Evolutionary conservation across 2,888 invertebrate genomes (phyloP).

Genomic region (Maniola hyperantus): DNA sequence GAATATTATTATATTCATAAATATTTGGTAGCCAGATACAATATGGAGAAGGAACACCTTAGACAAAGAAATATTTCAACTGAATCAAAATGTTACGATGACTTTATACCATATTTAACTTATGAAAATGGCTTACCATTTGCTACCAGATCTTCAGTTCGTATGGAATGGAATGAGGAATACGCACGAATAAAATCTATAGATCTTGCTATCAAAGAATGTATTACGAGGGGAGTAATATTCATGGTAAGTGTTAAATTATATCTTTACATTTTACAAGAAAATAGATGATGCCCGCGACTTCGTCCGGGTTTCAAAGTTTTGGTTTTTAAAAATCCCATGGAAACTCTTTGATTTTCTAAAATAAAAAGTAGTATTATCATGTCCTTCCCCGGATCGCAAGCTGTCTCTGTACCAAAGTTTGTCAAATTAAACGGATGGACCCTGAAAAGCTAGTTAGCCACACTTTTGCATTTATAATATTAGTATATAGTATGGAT

Average conservation of each 20-base stretch:
- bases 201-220: constrained; percentile 69
- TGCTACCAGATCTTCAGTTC: constrained; percentile 56
- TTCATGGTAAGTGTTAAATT: constrained; percentile 57
- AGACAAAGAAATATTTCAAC: constrained; percentile 40
- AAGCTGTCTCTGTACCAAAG: no score
- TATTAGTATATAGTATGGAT: no score
- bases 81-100: constrained; percentile 47
- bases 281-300: no score
- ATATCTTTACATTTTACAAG: neutral
- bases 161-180: constrained; percentile 54
- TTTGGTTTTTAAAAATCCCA: no score
- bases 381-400: no score
- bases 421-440: no score
- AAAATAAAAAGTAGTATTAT: no score
- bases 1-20: constrained; percentile 67
- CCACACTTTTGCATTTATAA: no score
- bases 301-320: no score
- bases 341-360: no score
- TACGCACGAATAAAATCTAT: constrained; percentile 59
- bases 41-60: constrained; percentile 63
- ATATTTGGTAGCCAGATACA: constrained; percentile 64
- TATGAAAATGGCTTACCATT: constrained; percentile 73
- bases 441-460: no score
- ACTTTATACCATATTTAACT: constrained; percentile 62
- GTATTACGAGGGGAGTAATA: constrained; percentile 64